These are phyloP conservation scores for Scelioninae gen. 1 DNA, from an alignment of 2,888 invertebrate genomes.

Conservation along the genomic window DNA sequence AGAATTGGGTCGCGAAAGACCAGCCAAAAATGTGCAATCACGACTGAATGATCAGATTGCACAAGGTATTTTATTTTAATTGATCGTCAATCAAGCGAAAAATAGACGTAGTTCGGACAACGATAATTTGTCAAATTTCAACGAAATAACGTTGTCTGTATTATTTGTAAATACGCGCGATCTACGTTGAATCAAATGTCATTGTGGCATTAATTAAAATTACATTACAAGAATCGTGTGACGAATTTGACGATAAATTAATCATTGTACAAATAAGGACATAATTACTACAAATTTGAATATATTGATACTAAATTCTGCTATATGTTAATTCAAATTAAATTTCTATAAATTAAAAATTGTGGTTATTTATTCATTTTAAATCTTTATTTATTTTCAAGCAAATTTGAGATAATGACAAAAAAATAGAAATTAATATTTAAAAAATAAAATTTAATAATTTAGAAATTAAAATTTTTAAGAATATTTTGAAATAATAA, in stretches of 20 bases:
- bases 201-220: not conserved
- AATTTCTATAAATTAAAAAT: too few relatives aligned
- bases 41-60: not conserved
- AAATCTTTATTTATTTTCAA: too few relatives aligned
- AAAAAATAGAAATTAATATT: too few relatives aligned
- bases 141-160: not conserved
- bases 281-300: not conserved
- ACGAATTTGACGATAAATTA: not conserved
- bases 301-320: too few relatives aligned
- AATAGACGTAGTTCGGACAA: not conserved
- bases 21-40: too few relatives aligned
- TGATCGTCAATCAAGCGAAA: not conserved
- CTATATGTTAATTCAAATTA: too few relatives aligned
- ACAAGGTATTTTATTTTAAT: not conserved
- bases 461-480: too few relatives aligned
- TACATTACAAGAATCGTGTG: not conserved
- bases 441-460: too few relatives aligned
- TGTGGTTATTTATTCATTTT: too few relatives aligned
- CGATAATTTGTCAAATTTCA: constrained; percentile 1
- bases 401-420: too few relatives aligned
- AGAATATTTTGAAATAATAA: too few relatives aligned
- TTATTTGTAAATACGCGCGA: constrained; percentile 3
- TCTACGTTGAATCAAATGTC: not conserved
- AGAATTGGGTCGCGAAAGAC: too few relatives aligned
- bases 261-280: not conserved